Evolutionary conservation across 2,888 invertebrate species (phyloP).

Genomic region (Habroteleia sp.): DNA sequence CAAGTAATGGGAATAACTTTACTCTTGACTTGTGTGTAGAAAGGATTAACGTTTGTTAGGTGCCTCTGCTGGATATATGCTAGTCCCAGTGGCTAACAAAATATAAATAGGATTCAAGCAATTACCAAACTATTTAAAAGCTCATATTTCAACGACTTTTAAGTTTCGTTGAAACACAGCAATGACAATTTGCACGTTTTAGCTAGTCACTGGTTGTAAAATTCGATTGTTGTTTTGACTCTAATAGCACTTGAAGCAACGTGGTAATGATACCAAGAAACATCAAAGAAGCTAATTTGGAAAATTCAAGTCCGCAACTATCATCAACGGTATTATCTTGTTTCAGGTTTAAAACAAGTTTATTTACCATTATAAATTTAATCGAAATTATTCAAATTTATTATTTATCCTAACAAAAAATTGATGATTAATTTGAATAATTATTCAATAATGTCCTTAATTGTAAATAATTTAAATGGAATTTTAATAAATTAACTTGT

Average conservation of each 20-base stretch:
- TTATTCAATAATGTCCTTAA: too few species aligned
- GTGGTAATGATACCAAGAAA: constrained; percentile 26
- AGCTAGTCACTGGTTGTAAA: constrained; percentile 9
- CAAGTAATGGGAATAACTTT: constrained; percentile 42
- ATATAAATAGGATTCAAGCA: constrained; percentile 60
- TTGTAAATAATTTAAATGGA: background rate
- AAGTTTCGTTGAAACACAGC: background rate
- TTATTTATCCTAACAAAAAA: too few species aligned
- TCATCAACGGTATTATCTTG: constrained; percentile 3
- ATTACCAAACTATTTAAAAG: constrained; percentile 57
- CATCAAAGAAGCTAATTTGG: constrained; percentile 14
- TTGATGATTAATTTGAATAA: too few species aligned
- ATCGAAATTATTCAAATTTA: too few species aligned
- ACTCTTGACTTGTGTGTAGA: constrained; percentile 20
- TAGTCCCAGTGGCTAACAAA: constrained; percentile 40
- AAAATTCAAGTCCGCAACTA: constrained; percentile 7
- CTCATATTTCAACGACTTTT: constrained; percentile 54
- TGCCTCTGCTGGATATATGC: constrained; percentile 10
- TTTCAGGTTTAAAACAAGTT: constrained; percentile 3
- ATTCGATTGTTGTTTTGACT: constrained; percentile 35
- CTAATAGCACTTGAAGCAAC: constrained; percentile 19
- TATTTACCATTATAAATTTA: too few species aligned
- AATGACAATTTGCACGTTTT: constrained; percentile 30
- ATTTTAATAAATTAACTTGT: constrained; percentile 2
- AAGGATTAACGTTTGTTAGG: constrained; percentile 47